phyloP scores from a whole-genome alignment of 1,140 invertebrate species.

The Atta cephalotes region DNA sequence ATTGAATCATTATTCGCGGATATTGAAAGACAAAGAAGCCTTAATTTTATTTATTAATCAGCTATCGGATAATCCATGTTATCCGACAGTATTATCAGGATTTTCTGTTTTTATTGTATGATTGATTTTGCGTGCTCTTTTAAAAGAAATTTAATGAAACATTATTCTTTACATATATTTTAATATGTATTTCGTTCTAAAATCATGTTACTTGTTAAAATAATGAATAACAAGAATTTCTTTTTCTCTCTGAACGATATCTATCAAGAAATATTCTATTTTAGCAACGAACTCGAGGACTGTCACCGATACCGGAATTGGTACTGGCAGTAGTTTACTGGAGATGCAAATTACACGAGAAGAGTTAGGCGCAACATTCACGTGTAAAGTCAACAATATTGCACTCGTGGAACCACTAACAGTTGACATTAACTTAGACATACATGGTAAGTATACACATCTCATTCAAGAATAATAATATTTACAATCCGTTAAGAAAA shows the following conservation, averaged over 20 bases:
- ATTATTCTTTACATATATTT: background rate
- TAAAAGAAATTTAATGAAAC: background rate
- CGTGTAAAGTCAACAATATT: constrained; percentile 92
- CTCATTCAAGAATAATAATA: background rate
- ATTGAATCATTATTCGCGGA: constrained; percentile 22
- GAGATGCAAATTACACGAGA: constrained; percentile 90
- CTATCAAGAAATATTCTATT: constrained; percentile 66
- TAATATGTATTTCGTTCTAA: background rate
- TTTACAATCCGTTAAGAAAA: background rate
- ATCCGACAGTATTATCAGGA: constrained; percentile 16
- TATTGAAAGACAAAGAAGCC: constrained; percentile 19
- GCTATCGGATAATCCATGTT: background rate
- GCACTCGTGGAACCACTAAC: constrained; percentile 90
- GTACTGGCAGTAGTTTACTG: constrained; percentile 88
- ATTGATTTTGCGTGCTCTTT: background rate
- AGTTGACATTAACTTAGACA: constrained; percentile 90
- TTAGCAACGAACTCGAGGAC: constrained; percentile 81
- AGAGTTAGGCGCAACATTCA: constrained; percentile 92
- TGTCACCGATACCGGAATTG: constrained; percentile 87
- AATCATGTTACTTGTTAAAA: background rate
- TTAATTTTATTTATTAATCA: background rate
- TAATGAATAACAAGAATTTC: background rate
- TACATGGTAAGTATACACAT: constrained; percentile 90
- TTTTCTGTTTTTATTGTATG: constrained; percentile 2
- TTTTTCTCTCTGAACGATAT: background rate